Percentiles rank a stretch among this genome's conserved stretches.
phyloP scores from a whole-genome alignment of 2,797 vertebrate genomes.

The Gallinago stenura region DNA sequence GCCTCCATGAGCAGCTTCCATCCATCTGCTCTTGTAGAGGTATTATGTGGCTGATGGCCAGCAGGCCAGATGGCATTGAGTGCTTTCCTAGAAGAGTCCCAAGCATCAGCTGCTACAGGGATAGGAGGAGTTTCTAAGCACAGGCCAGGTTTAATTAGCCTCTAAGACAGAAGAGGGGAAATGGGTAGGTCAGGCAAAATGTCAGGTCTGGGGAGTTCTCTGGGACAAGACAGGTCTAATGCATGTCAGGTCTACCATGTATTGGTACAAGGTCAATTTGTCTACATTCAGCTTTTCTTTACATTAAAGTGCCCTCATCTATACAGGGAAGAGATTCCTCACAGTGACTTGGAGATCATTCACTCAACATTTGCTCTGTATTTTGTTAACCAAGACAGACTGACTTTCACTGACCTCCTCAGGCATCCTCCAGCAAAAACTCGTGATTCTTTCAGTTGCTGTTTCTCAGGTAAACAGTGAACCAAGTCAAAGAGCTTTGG shows the following conservation, averaged over 20 bases:
- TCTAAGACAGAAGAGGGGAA: neutral
- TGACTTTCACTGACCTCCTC: neutral
- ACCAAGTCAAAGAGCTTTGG: neutral
- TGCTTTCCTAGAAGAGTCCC: neutral
- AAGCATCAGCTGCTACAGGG: neutral
- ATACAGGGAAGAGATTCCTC: neutral
- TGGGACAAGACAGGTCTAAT: neutral
- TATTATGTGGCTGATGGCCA: neutral
- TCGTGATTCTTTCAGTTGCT: neutral
- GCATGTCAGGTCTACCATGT: neutral
- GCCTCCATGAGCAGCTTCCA: neutral
- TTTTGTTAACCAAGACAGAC: neutral
- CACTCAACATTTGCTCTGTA: neutral
- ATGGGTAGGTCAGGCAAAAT: neutral
- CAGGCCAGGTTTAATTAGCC: neutral
- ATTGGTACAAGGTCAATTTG: neutral
- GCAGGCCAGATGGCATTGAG: neutral
- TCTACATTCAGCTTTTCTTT: neutral
- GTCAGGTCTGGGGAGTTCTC: neutral
- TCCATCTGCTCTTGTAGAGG: neutral
- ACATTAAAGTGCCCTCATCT: neutral
- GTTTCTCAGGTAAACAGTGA: neutral
- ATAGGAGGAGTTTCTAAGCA: neutral
- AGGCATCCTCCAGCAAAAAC: neutral
- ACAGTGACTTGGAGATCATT: neutral